Base-by-base conservation (phyloP, 2,797 vertebrate species). In the Hippopotamyrus pictus region DNA sequence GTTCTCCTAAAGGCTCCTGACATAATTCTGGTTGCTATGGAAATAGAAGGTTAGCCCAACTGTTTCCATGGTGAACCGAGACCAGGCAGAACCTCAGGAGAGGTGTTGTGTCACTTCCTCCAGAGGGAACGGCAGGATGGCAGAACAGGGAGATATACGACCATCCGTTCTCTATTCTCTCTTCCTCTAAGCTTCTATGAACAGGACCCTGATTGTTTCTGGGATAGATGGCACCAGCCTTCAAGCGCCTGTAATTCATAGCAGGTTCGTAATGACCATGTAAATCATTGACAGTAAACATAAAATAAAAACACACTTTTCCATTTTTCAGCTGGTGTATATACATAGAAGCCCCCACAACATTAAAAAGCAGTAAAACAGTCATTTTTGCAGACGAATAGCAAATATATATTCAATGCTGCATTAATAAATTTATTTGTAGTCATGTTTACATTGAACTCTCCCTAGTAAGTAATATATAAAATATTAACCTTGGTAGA, bases 1-100 rank as follows among this genome's bases (percentile, higher is more conserved):
- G 46, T 51, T 22, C 46, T 22, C 22, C 19, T 85, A 50, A 25
- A 51, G 82, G 19, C 82, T 17, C 12, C 82, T 85, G 48, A 85
- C 82, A 48, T 85, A 29, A 85, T 25, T 17, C 25, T 46, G 73
- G 76, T 89, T 84, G 50, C 50, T 76, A 89, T 89, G 76, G 88
- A 54, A 93, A 94, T 1, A 82, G 91, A 94, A 95, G 89, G 94
- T 93, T 92, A 89, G 92, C 91, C 90, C 93, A 90, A 8, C 3
- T 12, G 92, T 85, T 85, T 85, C 82, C 82, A 85, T 50, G 48
- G 48, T 51, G 82, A 48, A 85, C 5, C 9, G 6, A 29, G 44
- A 51, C n/a, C 44, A 25, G 48, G 82, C 46, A 51, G 9, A 85
- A 8, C 17, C 46, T 29, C 14, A 44, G 9, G 9, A 11, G 48